These are phyloP conservation scores for Brachymystax lenok DNA, from an alignment of 2,797 vertebrate species.

Conservation along the genomic window DNA sequence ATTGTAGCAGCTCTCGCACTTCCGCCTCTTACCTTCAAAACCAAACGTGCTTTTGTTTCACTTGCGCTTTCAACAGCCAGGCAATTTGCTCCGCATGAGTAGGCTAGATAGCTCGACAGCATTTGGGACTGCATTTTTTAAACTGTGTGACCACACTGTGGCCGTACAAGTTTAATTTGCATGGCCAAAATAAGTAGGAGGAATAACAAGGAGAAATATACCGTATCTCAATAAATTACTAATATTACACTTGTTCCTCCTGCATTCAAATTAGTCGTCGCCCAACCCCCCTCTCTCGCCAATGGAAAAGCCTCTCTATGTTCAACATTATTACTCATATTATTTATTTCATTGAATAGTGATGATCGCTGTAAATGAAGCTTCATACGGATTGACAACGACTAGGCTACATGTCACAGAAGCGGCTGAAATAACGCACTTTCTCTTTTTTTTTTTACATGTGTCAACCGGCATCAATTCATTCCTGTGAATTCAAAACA, in stretches of 20 bases:
- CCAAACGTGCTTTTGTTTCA: background rate
- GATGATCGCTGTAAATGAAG: background rate
- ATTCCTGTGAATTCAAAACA: background rate
- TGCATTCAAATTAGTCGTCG: background rate
- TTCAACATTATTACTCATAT: background rate
- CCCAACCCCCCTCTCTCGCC: background rate
- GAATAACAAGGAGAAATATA: background rate
- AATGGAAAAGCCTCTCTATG: background rate
- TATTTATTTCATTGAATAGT: background rate
- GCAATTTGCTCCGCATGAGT: background rate
- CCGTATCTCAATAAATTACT: background rate
- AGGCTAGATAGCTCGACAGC: background rate
- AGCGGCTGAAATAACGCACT: background rate
- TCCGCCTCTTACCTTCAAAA: background rate
- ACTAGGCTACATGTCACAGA: background rate
- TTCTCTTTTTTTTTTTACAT: background rate
- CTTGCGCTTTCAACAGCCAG: constrained; percentile 1
- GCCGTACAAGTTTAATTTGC: background rate
- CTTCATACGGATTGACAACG: background rate
- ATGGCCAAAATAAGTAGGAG: background rate
- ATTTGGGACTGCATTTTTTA: background rate
- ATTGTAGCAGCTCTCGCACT: background rate
- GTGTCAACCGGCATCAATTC: background rate
- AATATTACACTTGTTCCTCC: constrained; percentile 2
- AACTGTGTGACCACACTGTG: background rate